These are phyloP conservation scores for Pseudoips prasinana DNA, from an alignment of 2,888 invertebrate species.

Conservation along the genomic window DNA sequence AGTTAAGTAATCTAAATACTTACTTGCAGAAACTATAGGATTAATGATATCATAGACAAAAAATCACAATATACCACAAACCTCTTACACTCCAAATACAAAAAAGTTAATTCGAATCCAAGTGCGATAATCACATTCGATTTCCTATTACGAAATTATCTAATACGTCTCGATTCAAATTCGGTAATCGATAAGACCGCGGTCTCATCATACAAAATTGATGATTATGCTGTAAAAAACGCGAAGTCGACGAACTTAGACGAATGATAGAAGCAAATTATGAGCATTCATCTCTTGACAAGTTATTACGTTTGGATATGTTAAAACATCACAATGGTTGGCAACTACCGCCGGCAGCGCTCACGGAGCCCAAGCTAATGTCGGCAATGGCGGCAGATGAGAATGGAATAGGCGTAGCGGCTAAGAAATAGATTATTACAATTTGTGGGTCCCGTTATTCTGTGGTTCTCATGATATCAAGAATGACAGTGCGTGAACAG, in stretches of 20 bases:
- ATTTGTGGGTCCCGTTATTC: conserved; percentile 31
- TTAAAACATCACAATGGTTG: conserved; percentile 25
- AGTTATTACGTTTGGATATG: conserved; percentile 42
- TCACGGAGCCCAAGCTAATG: too few relatives aligned
- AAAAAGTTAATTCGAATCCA: not conserved
- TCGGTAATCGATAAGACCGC: conserved; percentile 38
- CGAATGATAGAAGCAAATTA: conserved; percentile 43
- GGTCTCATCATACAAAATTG: conserved; percentile 52
- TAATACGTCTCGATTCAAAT: conserved; percentile 17
- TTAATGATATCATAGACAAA: too few relatives aligned
- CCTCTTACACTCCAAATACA: too few relatives aligned
- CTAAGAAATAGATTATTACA: conserved; percentile 33
- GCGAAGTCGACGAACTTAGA: conserved; percentile 59
- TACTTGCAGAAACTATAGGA: too few relatives aligned
- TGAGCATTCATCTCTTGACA: conserved; percentile 45
- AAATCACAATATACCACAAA: too few relatives aligned
- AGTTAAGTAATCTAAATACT: too few relatives aligned
- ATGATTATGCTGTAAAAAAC: conserved; percentile 50
- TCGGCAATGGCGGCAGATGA: conserved; percentile 21
- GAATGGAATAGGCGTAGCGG: conserved; percentile 31
- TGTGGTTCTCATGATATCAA: conserved; percentile 24
- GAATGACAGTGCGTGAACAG: conserved; percentile 25
- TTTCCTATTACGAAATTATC: conserved; percentile 26
- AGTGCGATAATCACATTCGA: conserved; percentile 1
- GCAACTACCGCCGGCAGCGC: conserved; percentile 22